These are phyloP conservation scores for Philereme vetulata DNA, from an alignment of 2,888 invertebrate genomes.

Conservation along the genomic window DNA sequence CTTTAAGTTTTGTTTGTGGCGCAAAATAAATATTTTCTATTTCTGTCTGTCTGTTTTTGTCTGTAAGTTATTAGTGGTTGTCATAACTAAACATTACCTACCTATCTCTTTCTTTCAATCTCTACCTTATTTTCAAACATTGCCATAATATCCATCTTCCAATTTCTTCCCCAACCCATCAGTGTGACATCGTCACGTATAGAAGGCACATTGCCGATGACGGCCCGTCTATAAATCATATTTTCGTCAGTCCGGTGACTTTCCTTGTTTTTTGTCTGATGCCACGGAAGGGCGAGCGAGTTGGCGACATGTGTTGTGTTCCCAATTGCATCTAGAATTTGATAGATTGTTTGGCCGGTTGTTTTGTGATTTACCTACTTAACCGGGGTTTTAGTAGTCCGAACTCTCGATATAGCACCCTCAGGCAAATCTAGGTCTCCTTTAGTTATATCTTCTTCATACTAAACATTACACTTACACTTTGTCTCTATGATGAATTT, in stretches of 20 bases:
- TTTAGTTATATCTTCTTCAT: too few relatives aligned
- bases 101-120: too few relatives aligned
- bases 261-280: constrained; percentile 81
- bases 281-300: constrained; percentile 58
- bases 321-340: constrained; percentile 51
- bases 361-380: too few relatives aligned
- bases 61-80: too few relatives aligned
- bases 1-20: too few relatives aligned
- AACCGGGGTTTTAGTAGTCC: too few relatives aligned
- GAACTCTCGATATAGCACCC: neutral
- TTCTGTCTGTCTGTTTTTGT: too few relatives aligned
- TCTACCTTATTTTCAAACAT: too few relatives aligned
- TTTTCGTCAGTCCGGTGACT: constrained; percentile 66
- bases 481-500: too few relatives aligned
- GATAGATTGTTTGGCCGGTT: constrained; percentile 41
- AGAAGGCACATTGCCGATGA: constrained; percentile 80
- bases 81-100: too few relatives aligned
- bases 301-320: constrained; percentile 64
- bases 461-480: too few relatives aligned
- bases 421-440: neutral
- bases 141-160: neutral
- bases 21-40: too few relatives aligned
- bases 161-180: constrained; percentile 40
- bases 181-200: constrained; percentile 70
- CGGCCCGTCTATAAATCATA: constrained; percentile 81